Base-by-base conservation (phyloP, 2,113 vertebrate species). In the Aplodontia rufa region DNA sequence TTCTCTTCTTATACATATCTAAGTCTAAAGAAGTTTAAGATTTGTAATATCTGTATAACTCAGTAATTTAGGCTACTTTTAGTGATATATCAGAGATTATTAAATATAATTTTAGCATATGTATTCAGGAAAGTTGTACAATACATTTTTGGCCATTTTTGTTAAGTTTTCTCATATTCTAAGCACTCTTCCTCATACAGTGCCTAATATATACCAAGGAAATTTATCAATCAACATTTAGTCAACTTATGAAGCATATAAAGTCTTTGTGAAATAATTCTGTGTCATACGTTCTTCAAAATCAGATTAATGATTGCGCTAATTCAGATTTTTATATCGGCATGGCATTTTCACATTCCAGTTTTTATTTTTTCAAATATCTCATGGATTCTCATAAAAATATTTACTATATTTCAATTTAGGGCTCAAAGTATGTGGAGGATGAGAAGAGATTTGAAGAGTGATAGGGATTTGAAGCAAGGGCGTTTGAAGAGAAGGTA, bases 1-100 rank as follows among this genome's bases (percentile, higher is more conserved):
- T 97, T 95, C 82, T 93, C 74, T 92, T 66, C 95, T 97, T 94
- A 69, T 13, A 88, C 49, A 89, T 1, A 2, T 88, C 84, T 87
- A 20, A 81, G 53, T 91, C 74, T 58, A 69, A 96, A 90, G 37
- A 66, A 81, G 66, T 91, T 72, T 40, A 69, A 95, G 51, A 74
- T 53, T 62, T 81, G 8, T 10, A 28, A 35, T 49, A 94, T 87
- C 58, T 45, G 0, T 0, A 42, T 62, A 49, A 13, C 45, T 1
- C 69, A 45, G 78, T 55, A 30, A 87, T 76, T 72, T 66, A 30
- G 19, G 78, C 45, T 68, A 28, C 13, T 87, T 95, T 64, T 78
- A 72, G 13, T 88, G 40, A 1, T 0, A 78, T n/a, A 30, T 4
- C 42, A 94, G 0, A 89, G 42, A 85, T 30, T 93, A 88, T 84